Evolutionary conservation across 2,113 vertebrate genomes (phyloP).

Genomic region (Zingel zingel): DNA sequence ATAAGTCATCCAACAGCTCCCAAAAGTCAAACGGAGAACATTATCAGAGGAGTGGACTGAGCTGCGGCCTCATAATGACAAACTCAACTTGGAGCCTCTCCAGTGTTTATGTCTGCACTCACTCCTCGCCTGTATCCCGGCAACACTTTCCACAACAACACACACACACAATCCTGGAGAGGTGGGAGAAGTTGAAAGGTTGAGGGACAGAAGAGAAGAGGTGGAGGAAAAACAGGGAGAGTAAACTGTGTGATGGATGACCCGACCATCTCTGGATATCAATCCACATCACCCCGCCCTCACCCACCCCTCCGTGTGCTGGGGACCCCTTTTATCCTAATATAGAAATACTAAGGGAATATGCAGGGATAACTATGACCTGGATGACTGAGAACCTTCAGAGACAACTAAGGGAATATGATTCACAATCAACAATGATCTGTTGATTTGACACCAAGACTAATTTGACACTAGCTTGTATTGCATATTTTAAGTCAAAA

Average conservation of each 20-base stretch:
- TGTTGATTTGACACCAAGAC: background rate
- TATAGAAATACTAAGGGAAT: background rate
- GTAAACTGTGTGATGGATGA: constrained; percentile 46
- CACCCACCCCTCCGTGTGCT: background rate
- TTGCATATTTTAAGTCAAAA: background rate
- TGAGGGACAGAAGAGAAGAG: constrained; percentile 33
- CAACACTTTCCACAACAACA: constrained; percentile 76
- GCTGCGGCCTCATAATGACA: constrained; percentile 33
- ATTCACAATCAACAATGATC: background rate
- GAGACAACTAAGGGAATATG: no score
- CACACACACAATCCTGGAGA: constrained; percentile 9
- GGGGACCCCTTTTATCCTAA: constrained; percentile 28
- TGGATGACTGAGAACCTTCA: no score
- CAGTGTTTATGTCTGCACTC: constrained; percentile 71
- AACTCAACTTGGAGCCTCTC: constrained; percentile 36
- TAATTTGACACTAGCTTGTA: background rate
- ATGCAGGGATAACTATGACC: no score
- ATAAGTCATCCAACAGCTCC: constrained; percentile 41
- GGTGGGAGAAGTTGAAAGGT: constrained; percentile 22
- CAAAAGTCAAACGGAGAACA: constrained; percentile 11
- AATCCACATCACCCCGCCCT: background rate
- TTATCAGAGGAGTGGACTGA: constrained; percentile 20
- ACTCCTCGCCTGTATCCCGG: constrained; percentile 68
- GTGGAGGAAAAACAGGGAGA: constrained; percentile 33
- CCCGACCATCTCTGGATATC: constrained; percentile 13